Evolutionary conservation across 2,888 invertebrate species (phyloP).

Genomic region (Acanthosepion esculentum): DNA sequence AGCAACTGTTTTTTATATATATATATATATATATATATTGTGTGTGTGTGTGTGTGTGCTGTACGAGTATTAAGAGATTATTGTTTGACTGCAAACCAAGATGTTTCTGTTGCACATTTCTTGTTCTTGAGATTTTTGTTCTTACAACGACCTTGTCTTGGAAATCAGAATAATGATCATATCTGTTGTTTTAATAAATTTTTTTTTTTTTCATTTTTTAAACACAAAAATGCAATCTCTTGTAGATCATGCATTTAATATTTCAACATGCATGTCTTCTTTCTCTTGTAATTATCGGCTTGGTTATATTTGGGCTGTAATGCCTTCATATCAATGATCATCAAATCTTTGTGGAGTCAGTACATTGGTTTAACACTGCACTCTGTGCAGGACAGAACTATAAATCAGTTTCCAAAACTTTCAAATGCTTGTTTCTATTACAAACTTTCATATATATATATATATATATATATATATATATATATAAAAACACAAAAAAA

Average conservation of each 20-base stretch:
- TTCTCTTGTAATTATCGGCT: neutral
- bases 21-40: neutral
- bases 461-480: slow-evolving; percentile 33
- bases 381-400: neutral
- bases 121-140: neutral
- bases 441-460: neutral
- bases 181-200: neutral
- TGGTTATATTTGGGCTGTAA: neutral
- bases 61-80: neutral
- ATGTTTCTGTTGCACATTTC: neutral
- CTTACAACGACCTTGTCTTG: neutral
- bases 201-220: neutral
- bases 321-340: neutral
- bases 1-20: neutral
- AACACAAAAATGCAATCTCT: neutral
- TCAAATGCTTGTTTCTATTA: neutral
- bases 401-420: neutral
- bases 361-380: neutral
- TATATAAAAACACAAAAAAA: neutral
- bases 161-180: neutral
- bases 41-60: neutral
- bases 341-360: neutral
- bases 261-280: neutral
- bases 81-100: neutral
- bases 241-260: neutral